These are phyloP conservation scores for Helicoverpa zea DNA, from an alignment of 1,140 invertebrate genomes.

Conservation along the genomic window DNA sequence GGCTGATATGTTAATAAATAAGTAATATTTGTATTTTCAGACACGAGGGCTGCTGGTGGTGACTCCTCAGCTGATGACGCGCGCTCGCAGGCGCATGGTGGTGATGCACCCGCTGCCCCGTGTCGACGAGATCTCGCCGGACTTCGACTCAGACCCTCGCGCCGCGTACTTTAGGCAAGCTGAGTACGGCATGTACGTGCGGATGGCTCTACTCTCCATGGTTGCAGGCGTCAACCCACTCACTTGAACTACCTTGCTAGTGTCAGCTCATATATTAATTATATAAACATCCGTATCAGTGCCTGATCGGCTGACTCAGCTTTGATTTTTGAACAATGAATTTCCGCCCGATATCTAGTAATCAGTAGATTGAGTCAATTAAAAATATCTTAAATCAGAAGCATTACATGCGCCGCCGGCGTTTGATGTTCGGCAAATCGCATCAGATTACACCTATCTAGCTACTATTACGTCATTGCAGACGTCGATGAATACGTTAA, in stretches of 20 bases:
- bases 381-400: constrained; percentile 23
- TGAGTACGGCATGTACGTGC: constrained; percentile 98
- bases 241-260: constrained; percentile 53
- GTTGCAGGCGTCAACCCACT: constrained; percentile 90
- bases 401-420: constrained; percentile 4
- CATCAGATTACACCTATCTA: constrained; percentile 5
- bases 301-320: neutral
- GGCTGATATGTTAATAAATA: too few species aligned
- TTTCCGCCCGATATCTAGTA: constrained; percentile 1
- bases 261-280: neutral
- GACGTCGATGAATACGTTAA: neutral
- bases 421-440: constrained; percentile 11
- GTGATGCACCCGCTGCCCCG: constrained; percentile 99
- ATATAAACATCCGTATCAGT: neutral
- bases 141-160: constrained; percentile 98
- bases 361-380: constrained; percentile 12
- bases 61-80: constrained; percentile 98
- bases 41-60: constrained; percentile 95
- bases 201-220: constrained; percentile 98
- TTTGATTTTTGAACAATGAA: neutral
- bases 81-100: constrained; percentile 96
- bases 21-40: constrained; percentile 82
- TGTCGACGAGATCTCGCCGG: constrained; percentile 97
- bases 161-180: constrained; percentile 99
- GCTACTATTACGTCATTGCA: neutral